A percentile compares a stretch with the other conserved stretches of the same genome.
Conservation (phyloP, 2,888 invertebrate genomes). For the Scelioninae gen. 1 region DNA sequence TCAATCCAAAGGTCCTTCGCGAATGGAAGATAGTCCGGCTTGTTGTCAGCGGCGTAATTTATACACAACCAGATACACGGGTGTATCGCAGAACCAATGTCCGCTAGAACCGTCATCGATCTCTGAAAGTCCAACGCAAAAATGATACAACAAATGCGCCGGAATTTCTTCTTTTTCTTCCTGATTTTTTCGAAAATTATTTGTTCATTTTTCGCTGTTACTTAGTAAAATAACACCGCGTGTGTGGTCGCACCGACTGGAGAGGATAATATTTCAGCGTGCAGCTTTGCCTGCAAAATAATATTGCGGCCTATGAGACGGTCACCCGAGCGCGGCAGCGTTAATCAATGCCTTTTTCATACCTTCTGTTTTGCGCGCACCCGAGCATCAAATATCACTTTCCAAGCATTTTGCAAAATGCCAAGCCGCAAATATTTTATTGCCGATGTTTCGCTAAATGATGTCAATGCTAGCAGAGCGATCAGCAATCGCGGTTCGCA, state of each 20-base stretch:
- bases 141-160: conserved; percentile 34
- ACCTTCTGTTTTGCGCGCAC: conserved; percentile 52
- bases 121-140: conserved; percentile 44
- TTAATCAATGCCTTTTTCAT: conserved; percentile 53
- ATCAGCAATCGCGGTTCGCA: conserved; percentile 28
- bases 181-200: conserved; percentile 1
- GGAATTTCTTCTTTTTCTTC: conserved; percentile 1
- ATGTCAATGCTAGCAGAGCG: conserved; percentile 58
- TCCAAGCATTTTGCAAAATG: conserved; percentile 42
- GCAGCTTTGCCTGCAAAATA: conserved; percentile 53
- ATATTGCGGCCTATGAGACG: conserved; percentile 60
- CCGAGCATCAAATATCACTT: conserved; percentile 53
- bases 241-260: conserved; percentile 52
- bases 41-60: conserved; percentile 51
- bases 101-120: conserved; percentile 52
- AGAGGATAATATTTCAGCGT: conserved; percentile 58
- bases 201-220: conserved; percentile 21
- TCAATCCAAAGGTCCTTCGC: conserved; percentile 39
- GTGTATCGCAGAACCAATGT: conserved; percentile 39
- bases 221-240: conserved; percentile 48
- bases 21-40: conserved; percentile 30
- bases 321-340: conserved; percentile 46
- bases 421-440: conserved; percentile 59
- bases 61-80: no score
- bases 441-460: conserved; percentile 52